Percentiles rank a stretch among this genome's conserved stretches.
These are phyloP conservation scores for Molanna angustata DNA, from an alignment of 2,888 invertebrate genomes.

Conservation along the genomic window DNA sequence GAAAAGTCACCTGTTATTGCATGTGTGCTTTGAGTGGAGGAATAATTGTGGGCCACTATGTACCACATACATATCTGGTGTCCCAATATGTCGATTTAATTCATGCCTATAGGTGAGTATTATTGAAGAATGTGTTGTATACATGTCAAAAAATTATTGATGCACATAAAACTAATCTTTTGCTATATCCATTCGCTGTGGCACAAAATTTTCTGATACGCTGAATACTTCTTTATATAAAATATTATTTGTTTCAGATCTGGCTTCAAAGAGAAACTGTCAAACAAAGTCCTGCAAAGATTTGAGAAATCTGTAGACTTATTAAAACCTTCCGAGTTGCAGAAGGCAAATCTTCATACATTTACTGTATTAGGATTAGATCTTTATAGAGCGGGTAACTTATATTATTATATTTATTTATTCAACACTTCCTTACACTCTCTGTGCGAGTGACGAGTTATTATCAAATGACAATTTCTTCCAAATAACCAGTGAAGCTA, in stretches of 20 bases:
- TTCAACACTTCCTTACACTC: no score
- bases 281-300: slow-evolving; percentile 49
- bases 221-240: slow-evolving; percentile 29
- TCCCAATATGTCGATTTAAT: slow-evolving; percentile 61
- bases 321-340: slow-evolving; percentile 52
- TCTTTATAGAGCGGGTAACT: slow-evolving; percentile 64
- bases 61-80: slow-evolving; percentile 57
- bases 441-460: no score
- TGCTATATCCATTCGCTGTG: no score
- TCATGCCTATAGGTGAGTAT: slow-evolving; percentile 61
- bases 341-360: slow-evolving; percentile 54
- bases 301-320: slow-evolving; percentile 60
- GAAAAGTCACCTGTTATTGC: slow-evolving; percentile 49
- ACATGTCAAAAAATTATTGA: no score
- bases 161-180: no score
- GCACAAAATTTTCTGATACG: no score
- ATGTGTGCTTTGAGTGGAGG: slow-evolving; percentile 42
- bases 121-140: no score
- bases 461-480: no score
- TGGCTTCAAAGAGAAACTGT: slow-evolving; percentile 38
- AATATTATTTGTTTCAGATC: slow-evolving; percentile 16
- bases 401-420: no score
- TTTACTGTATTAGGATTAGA: slow-evolving; percentile 75
- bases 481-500: no score
- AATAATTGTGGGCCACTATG: slow-evolving; percentile 49